phyloP scores from a whole-genome alignment of 2,113 vertebrate genomes.

The Notarius lentiginosus region DNA sequence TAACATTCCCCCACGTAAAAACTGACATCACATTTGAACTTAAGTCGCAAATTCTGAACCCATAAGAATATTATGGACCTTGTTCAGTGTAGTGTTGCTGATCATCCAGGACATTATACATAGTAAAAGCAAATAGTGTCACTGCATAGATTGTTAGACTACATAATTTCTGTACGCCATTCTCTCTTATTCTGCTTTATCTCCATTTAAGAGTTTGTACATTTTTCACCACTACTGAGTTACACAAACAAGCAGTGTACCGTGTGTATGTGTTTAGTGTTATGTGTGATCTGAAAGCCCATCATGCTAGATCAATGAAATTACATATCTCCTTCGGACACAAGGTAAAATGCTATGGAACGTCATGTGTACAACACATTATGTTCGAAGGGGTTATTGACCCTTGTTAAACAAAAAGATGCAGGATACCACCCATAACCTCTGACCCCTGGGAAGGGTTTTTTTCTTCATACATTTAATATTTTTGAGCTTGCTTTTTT shows the following conservation, averaged over 20 bases:
- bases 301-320: background rate
- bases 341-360: too few species aligned
- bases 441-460: background rate
- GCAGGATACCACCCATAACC: constrained; percentile 14
- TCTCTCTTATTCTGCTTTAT: background rate
- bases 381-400: background rate
- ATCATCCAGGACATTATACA: background rate
- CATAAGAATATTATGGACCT: too few species aligned
- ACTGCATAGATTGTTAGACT: background rate
- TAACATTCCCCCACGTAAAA: too few species aligned
- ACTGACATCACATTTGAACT: too few species aligned
- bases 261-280: background rate
- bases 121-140: background rate
- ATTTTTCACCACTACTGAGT: background rate
- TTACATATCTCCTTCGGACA: background rate
- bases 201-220: background rate
- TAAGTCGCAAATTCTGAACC: too few species aligned
- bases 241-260: background rate
- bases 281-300: background rate
- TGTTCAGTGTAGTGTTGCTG: background rate
- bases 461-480: background rate
- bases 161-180: background rate
- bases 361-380: too few species aligned
- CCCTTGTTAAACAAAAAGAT: constrained; percentile 21
- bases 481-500: background rate